Base-by-base conservation (phyloP, 2,888 invertebrate species). In the Drosophila dives region DNA sequence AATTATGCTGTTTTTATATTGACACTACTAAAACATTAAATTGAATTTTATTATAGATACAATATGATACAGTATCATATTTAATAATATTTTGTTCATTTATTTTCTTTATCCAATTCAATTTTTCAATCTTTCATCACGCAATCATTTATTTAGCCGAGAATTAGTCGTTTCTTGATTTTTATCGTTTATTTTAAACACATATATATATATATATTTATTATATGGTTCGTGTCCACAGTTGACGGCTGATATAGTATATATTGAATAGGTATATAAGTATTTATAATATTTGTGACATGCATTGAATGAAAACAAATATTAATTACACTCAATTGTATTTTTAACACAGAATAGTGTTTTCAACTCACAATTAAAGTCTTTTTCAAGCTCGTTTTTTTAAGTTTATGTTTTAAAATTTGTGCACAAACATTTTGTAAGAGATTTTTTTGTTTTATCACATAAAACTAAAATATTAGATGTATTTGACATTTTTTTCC, bases 321-420 rank as follows among this genome's bases (percentile, higher is more conserved):
- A 48, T n/a, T 38, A 55, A 34, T 26, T 23, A 55, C 68, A 68
- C 33, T 50, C 40, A 23, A 45, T 4, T 34, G 15, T 34, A 23
- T 36, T 51, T 49, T 10, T 38, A 20, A 49, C 29, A 54, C 66
- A n/a, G n/a, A 36, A 62, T 45, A 45, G 50, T 50, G 38, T 48
- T 53, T 60, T 32, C 48, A 75, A 49, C 54, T 75, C 61, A 75
- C 62, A 64, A 62, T 80, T 17, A 33, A 60, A 79, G 64, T 77
- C 59, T 75, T 77, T 23, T 34, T 66, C 65, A 77, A 77, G 77
- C 77, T 77, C 77, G 76, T 50, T 77, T 29, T 63, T 58, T 76
- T 63, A 45, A 23, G 48, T 53, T 38, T 34, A 48, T 26, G 10
- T 59, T 32, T 20, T 29, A 26, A 36, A 42, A 50, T 45, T 26